Evolutionary conservation across 2,797 vertebrate species (phyloP), one percentile per base, ranked within the genome.

Genomic region (Peromyscus attwateri): DNA sequence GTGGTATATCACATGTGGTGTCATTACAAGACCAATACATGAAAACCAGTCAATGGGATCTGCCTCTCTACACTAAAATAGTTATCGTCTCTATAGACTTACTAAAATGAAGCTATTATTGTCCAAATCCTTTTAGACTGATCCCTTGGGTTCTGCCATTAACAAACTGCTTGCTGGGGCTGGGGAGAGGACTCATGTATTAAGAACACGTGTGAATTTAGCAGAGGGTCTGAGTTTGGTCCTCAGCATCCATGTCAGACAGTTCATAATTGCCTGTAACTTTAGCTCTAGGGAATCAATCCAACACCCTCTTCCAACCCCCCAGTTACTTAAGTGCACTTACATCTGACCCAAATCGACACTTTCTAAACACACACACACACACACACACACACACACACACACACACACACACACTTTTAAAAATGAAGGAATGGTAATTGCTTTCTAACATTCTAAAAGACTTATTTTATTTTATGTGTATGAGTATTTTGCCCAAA

Each of bases 1-100:
- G 0, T 16, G n/a, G 68, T 34, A 1, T 19, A 8, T 11, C 29
- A 0, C 29, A 0, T 10, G 29, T 8, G 4, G 80, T 43, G 17
- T 40, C 87, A 57, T 1, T 34, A 57, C 49, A 52, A 80, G 62
- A n/a, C 13, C 3, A 46, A 60, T 9, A 1, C 19, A 49, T 75
- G 55, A 43, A 91, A 46, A 12, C 4, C 10, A 34, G 57, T 27
- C 89, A 21, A 0, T 40, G 71, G 91, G 83, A 52, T 4, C 13
- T 5, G 12, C 60, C 52, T 2, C 1, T 43, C 27, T 27, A 62
- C 37, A 13, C 25, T 29, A 8, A n/a, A 75, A 17, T 3, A 23
- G 25, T 46, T 37, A 1, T 34, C 10, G 19, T 60, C 40, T 75
- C 37, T 7, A 1, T 12, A 1, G 49, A 46, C 62, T 81, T 11